These are phyloP conservation scores for Cnemophilus loriae DNA, from an alignment of 2,113 vertebrate genomes.

Conservation along the genomic window DNA sequence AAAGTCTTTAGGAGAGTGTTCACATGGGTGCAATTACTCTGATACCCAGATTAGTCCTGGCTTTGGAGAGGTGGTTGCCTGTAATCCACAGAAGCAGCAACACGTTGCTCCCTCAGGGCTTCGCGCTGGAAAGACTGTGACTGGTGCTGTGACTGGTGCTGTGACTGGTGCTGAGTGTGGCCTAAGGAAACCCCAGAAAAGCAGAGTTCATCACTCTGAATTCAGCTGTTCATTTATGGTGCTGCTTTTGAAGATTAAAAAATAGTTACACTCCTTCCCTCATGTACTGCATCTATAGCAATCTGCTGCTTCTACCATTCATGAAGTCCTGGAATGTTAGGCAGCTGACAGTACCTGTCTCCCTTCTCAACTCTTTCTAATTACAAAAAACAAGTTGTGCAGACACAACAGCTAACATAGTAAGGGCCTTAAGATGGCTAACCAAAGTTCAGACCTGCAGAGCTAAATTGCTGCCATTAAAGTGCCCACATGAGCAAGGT, in stretches of 20 bases:
- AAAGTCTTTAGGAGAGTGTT: background rate
- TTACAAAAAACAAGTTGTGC: background rate
- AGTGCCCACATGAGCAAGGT: background rate
- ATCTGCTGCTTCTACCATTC: background rate
- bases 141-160: background rate
- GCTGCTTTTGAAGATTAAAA: background rate
- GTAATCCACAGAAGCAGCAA: background rate
- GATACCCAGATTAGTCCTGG: background rate
- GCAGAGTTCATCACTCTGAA: background rate
- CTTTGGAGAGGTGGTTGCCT: background rate
- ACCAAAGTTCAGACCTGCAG: constrained; percentile 6
- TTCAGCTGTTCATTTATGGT: background rate
- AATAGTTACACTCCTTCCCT: background rate
- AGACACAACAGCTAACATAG: background rate
- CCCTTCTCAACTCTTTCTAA: background rate
- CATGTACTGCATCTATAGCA: fast-evolving
- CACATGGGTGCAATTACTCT: background rate
- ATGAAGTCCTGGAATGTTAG: background rate
- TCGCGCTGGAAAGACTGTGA: fast-evolving
- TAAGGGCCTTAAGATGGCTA: background rate
- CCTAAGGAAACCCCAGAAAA: background rate
- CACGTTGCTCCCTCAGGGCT: background rate
- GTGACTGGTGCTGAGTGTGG: background rate
- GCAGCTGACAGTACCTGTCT: fast-evolving
- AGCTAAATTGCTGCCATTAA: constrained; percentile 38